Base-by-base conservation (phyloP, 2,797 vertebrate genomes). In the Bradypodion ventrale region DNA sequence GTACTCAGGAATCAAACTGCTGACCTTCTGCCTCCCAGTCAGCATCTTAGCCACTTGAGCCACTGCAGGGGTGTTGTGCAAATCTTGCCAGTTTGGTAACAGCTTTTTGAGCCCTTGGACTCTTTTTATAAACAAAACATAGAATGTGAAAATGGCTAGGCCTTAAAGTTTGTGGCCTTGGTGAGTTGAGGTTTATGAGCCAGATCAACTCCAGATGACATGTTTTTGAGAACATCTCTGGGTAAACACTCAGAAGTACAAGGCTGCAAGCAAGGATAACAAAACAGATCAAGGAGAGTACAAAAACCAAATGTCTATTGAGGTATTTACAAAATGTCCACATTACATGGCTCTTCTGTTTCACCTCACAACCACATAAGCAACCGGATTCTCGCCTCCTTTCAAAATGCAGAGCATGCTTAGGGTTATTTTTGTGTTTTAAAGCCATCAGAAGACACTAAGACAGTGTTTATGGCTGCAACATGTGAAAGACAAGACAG, bases 161-260 rank as follows among this genome's bases (percentile, higher is more conserved):
- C 80, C 62, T 16, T 44, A 29, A 74, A 16, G 80, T 90, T 72
- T 85, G 84, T 85, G 87, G 88, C 62, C 78, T 80, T 12, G 2
- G 44, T 83, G 56, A 63, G 52, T 63, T 69, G 88, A 66, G 42
- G 35, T 84, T 88, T 83, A 40, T 85, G 62, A 84, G 78, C 87
- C 82, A n/a, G 44, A 78, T 82, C 25, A 76, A 0, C 85, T 87
- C 66, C 86, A 89, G 85, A 85, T 86, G 65, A 91, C 73, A 73
- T 62, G 37, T 80, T 90, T 85, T 89, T 85, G 87, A 82, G 68
- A 60, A 60, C 13, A 0, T 1, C 63, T 75, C 52, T 40, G 35
- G 62, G 74, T 83, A 88, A 90, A 88, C 66, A 79, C 16, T 74
- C 59, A 82, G 32, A 66, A 88, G 70, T 27, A 35, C 85, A 90